Evolutionary conservation across 2,888 invertebrate species (phyloP).

Genomic region (Isoperla grammatica): DNA sequence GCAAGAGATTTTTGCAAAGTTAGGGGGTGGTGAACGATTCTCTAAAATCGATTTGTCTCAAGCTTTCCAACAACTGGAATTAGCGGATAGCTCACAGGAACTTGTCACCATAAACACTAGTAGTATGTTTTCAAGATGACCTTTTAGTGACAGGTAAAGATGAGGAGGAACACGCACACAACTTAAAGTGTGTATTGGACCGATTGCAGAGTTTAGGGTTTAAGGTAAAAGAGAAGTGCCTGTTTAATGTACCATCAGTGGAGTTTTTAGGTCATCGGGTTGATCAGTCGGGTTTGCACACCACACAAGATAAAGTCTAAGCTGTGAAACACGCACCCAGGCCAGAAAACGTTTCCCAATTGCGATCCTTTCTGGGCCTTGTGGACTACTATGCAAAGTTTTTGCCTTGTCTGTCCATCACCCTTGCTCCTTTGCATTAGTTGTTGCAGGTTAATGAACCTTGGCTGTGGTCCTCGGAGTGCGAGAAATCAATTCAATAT

Average conservation of each 20-base stretch:
- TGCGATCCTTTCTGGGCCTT: conserved; percentile 32
- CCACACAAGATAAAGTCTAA: conserved; percentile 25
- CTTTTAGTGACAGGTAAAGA: not conserved
- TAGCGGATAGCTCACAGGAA: not conserved
- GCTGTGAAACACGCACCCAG: conserved; percentile 23
- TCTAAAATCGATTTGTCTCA: conserved; percentile 3
- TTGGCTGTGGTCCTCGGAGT: conserved; percentile 33
- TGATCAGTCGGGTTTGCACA: conserved; percentile 26
- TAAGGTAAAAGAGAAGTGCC: conserved; percentile 29
- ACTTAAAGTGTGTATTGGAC: conserved; percentile 9
- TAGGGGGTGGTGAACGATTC: not conserved
- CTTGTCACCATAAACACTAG: not conserved
- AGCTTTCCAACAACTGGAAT: conserved; percentile 8
- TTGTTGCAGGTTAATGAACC: conserved; percentile 31
- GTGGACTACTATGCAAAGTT: conserved; percentile 36
- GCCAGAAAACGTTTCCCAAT: conserved; percentile 25
- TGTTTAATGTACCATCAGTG: conserved; percentile 21
- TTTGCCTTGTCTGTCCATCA: conserved; percentile 31
- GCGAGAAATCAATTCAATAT: conserved; percentile 33
- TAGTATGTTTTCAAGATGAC: not conserved
- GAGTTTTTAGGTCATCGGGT: conserved; percentile 27
- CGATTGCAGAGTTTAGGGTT: conserved; percentile 6
- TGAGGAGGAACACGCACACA: not conserved
- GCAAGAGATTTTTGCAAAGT: not conserved
- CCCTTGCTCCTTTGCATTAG: conserved; percentile 33